A percentile compares a stretch with the other conserved stretches of the same genome.
Evolutionary conservation across 2,888 invertebrate genomes (phyloP).

Genomic region (Scaptomyza flava): DNA sequence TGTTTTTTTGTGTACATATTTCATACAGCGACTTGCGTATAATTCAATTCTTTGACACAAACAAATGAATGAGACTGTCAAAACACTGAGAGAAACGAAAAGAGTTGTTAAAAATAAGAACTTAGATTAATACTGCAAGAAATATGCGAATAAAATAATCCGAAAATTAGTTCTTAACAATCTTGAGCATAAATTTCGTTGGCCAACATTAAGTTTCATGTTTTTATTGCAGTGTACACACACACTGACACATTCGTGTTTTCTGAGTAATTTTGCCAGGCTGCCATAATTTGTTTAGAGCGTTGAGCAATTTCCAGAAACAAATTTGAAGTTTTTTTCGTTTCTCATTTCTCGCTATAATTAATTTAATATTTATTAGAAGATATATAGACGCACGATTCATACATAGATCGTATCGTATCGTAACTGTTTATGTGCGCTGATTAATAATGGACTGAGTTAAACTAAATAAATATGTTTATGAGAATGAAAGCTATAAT

Average conservation of each 20-base stretch:
- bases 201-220: not conserved
- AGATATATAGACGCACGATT: constrained; percentile 13
- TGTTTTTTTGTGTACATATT: not conserved
- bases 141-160: too few relatives aligned
- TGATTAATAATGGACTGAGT: constrained; percentile 70
- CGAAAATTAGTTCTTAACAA: too few relatives aligned
- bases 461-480: constrained; percentile 73
- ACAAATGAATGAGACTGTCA: not conserved
- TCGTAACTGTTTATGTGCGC: constrained; percentile 21
- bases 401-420: constrained; percentile 1
- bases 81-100: constrained; percentile 2
- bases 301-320: constrained; percentile 45
- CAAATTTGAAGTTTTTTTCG: constrained; percentile 53
- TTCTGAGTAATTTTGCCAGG: constrained; percentile 22
- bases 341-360: constrained; percentile 51
- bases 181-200: too few relatives aligned
- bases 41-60: constrained; percentile 27
- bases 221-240: constrained; percentile 8
- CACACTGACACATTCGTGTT: constrained; percentile 15
- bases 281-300: constrained; percentile 44
- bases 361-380: constrained; percentile 69
- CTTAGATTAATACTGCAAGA: too few relatives aligned
- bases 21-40: constrained; percentile 9
- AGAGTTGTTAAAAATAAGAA: too few relatives aligned
- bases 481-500: constrained; percentile 63